Conservation (phyloP, 92 coral and sea anemone species). For the Heteractis magnifica region DNA sequence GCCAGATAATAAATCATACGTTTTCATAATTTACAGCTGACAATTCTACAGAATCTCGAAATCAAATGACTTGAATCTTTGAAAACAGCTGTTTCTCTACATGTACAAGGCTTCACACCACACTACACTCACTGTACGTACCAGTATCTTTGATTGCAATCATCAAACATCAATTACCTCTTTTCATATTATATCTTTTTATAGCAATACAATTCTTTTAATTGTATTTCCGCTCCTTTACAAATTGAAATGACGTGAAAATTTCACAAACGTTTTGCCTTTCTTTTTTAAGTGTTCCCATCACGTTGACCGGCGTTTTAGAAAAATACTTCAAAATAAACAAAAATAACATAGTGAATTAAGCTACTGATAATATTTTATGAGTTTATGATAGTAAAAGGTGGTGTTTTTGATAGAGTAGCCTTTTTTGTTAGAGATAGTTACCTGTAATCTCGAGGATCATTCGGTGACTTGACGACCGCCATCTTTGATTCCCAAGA, state of each 20-base stretch:
- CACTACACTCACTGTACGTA: too few species aligned
- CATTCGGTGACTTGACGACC: conserved; percentile 82
- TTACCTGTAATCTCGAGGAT: conserved; percentile 80
- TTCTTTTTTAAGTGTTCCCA: neutral
- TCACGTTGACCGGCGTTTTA: neutral
- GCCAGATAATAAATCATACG: too few species aligned
- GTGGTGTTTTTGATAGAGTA: neutral
- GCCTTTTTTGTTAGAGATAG: neutral
- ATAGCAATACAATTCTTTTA: neutral
- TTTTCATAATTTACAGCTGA: too few species aligned
- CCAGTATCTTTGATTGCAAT: neutral
- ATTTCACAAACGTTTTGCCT: neutral
- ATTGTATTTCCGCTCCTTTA: neutral
- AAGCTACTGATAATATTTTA: neutral
- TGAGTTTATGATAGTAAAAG: neutral
- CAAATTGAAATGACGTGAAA: neutral
- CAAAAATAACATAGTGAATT: neutral
- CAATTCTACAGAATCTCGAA: too few species aligned
- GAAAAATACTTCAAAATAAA: neutral
- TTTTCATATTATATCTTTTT: too few species aligned
- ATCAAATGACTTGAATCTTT: too few species aligned
- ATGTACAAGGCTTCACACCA: too few species aligned
- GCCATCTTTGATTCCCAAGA: conserved; percentile 59
- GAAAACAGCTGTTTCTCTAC: too few species aligned
- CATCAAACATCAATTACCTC: neutral